These are phyloP conservation scores for Himalopsyche anomala DNA, from an alignment of 2,888 invertebrate genomes.

Conservation along the genomic window DNA sequence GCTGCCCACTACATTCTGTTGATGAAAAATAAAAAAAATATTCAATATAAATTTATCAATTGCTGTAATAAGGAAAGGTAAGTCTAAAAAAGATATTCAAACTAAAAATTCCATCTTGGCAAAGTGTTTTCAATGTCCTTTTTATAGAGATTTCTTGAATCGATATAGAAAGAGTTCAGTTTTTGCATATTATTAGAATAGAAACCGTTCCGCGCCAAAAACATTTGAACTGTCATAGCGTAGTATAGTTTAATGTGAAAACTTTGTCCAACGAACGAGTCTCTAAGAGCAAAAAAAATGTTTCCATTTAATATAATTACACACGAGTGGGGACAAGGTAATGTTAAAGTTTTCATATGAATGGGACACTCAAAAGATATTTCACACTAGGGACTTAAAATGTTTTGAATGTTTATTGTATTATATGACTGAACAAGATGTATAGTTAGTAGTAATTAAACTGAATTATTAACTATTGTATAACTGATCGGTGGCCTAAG, in stretches of 20 bases:
- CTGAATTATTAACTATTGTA: no score
- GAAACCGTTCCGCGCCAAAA: slow-evolving; percentile 49
- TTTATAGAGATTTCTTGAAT: neutral
- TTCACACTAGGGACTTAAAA: slow-evolving; percentile 31
- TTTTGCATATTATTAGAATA: slow-evolving; percentile 60
- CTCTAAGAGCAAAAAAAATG: slow-evolving; percentile 53
- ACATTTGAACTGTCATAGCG: slow-evolving; percentile 61
- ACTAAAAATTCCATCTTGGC: no score
- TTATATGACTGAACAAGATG: neutral
- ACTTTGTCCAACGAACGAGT: slow-evolving; percentile 51
- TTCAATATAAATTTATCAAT: no score
- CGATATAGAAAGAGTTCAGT: slow-evolving; percentile 47
- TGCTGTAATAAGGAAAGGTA: no score
- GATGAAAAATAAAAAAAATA: no score
- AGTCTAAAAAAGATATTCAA: no score
- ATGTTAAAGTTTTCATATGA: slow-evolving; percentile 60
- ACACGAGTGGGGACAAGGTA: slow-evolving; percentile 52
- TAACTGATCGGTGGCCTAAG: no score
- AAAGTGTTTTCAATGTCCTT: neutral
- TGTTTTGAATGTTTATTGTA: slow-evolving; percentile 3
- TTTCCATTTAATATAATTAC: slow-evolving; percentile 63
- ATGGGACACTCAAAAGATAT: slow-evolving; percentile 50
- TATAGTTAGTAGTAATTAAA: no score
- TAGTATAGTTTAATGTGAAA: slow-evolving; percentile 62
- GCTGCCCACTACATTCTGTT: no score